Base-by-base conservation (phyloP, 2,113 vertebrate species). In the Riparia riparia region DNA sequence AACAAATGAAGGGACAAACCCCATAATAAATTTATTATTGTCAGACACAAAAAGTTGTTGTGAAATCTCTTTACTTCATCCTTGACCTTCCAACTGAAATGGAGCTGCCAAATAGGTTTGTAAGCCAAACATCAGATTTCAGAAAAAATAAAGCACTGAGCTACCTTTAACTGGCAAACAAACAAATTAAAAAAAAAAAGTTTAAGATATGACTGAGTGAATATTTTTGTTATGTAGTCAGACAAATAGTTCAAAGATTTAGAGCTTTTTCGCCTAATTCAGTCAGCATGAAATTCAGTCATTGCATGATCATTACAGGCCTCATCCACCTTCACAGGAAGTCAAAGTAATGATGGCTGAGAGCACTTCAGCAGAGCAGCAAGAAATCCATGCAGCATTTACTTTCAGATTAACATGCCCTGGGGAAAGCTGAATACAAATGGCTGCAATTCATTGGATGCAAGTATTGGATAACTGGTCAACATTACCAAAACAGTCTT, bases 41-140 rank as follows among this genome's bases (percentile, higher is more conserved):
- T 20, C 12, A 5, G 70, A 58, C 78, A 70, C 47, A 58, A 58
- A 24, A 69, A 39, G 39, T 47, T 91, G 18, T 88, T 61, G 28
- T 89, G 89, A 89, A 58, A 89, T 63, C 22, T 73, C 49, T 76
- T 82, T 42, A 53, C 32, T 92, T 85, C 11, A n/a, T 90, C 42
- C 57, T 72, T 77, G 54, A 24, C 19, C 9, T 83, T 94, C 37
- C 54, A 86, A 65, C 47, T 86, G 88, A 70, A 83, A 79, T 10
- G 71, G 45, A 88, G 81, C 49, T 60, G 15, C 63, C 50, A 76
- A 72, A 70, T 9, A 63, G 54, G 26, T 42, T 37, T 34, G 24
- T 26, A 61, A 56, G 20, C 37, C 82, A 32, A 49, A 4, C 9
- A 65, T 25, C 42, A 50, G 17, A 66, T 63, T 85, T 66, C 54